Conservation (phyloP, 2,888 invertebrate genomes). For the Neoascia interrupta region DNA sequence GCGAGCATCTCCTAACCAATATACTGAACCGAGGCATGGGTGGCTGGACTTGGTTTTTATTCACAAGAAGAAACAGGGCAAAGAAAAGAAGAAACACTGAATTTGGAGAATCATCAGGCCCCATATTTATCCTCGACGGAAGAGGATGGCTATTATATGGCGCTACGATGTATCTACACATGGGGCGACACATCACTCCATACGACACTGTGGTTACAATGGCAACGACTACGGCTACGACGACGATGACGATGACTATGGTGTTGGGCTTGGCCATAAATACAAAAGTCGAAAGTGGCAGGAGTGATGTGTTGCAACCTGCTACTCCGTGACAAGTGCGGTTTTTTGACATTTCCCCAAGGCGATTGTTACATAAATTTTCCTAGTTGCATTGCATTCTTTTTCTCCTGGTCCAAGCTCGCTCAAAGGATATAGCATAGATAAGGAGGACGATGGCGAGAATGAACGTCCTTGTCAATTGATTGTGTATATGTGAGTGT, state of each 20-base stretch:
- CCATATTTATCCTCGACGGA: too few relatives aligned
- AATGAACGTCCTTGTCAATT: conserved; percentile 60
- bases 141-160: conserved; percentile 62
- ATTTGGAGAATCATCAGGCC: too few relatives aligned
- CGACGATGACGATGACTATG: conserved; percentile 17
- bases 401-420: background rate
- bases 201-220: conserved; percentile 19
- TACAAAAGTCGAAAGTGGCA: conserved; percentile 65
- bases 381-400: conserved; percentile 48
- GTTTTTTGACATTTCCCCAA: conserved; percentile 67
- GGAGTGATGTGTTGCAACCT: conserved; percentile 69
- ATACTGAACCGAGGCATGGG: conserved; percentile 3
- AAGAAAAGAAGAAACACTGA: too few relatives aligned
- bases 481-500: conserved; percentile 21
- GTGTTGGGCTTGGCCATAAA: conserved; percentile 51
- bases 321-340: conserved; percentile 67
- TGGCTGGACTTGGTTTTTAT: too few relatives aligned
- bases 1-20: conserved; percentile 17
- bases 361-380: conserved; percentile 68
- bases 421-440: background rate
- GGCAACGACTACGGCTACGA: conserved; percentile 3
- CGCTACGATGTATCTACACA: conserved; percentile 58
- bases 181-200: conserved; percentile 54
- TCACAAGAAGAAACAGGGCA: too few relatives aligned
- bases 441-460: conserved; percentile 14